Base-by-base conservation (phyloP, 2,113 vertebrate species). In the Eubucco bourcierii region DNA sequence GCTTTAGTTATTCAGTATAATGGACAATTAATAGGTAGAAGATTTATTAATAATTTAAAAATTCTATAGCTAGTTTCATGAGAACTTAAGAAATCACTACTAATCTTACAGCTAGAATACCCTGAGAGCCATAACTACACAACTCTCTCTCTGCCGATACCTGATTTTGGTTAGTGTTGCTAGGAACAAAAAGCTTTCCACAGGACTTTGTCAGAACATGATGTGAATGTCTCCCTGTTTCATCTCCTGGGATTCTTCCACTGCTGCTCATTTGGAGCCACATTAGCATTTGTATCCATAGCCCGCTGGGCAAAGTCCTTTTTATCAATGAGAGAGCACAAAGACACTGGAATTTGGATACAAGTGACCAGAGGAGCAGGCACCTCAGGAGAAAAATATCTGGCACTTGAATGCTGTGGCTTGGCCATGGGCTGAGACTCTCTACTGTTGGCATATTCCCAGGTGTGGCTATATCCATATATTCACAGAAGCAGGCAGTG, bases 1-100 rank as follows among this genome's bases (percentile, higher is more conserved):
- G 50, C 28, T 93, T 72, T 47, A 80, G 28, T 64, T 70, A 76
- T 86, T 75, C 25, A 92, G 83, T 53, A 80, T 89, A 73, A 94
- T 70, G n/a, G 33, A 4, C 25, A 77, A 41, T 80, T 90, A 88
- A 84, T 61, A 87, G 64, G 56, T 77, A 44, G 29, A 83, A 76
- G 33, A 90, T 61, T 85, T 92, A 63, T 84, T 80, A 64, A 56
- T 82, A 94, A 55, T 53, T 93, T 81, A 63, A 80, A 89, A 94
- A 86, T 91, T 86, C 81, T 31, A 15, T 47, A 83, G 66, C 58
- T 81, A 84, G 71, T 86, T 94, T 80, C 60, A 61, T 6, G 7
- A 77, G 52, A 56, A 47, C 7, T 95, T 81, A 84, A 27, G 80
- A 91, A 92, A 75, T 74, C 31, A 68, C 13, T 55, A 28, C 47